These are phyloP conservation scores for Percopsis omiscomaycus DNA, from an alignment of 2,797 vertebrate genomes.

Conservation along the genomic window DNA sequence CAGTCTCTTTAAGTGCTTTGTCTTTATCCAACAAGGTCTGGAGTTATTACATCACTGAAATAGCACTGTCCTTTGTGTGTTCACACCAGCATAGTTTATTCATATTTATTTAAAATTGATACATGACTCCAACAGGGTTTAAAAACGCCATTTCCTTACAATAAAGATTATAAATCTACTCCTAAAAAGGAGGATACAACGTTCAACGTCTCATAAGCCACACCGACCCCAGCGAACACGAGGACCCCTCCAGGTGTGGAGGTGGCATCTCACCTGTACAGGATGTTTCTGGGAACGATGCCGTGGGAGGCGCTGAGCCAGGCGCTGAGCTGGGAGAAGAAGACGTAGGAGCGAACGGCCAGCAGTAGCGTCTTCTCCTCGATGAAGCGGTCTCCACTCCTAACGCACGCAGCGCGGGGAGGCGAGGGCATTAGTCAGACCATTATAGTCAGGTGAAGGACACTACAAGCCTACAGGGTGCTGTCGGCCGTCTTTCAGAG, in stretches of 20 bases:
- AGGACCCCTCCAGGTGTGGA: not conserved
- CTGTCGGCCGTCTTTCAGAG: conserved; percentile 14
- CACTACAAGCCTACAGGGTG: conserved; percentile 39
- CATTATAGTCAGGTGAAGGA: conserved; percentile 60
- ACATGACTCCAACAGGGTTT: too few relatives aligned
- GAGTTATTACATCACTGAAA: too few relatives aligned
- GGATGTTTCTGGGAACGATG: conserved; percentile 96
- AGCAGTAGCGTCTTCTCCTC: conserved; percentile 96
- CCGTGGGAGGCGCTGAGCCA: conserved; percentile 99
- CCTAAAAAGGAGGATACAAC: too few relatives aligned
- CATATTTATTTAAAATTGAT: too few relatives aligned
- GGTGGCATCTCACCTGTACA: conserved; percentile 86
- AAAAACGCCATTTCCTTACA: too few relatives aligned
- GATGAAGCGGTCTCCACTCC: conserved; percentile 94
- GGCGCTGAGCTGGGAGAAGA: conserved; percentile 98
- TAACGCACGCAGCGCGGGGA: conserved; percentile 60
- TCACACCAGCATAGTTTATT: too few relatives aligned
- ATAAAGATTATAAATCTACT: too few relatives aligned
- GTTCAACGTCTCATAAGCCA: too few relatives aligned
- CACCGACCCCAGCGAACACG: not conserved
- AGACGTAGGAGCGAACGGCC: conserved; percentile 96
- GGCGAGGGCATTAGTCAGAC: conserved; percentile 54
- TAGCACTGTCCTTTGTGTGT: too few relatives aligned
- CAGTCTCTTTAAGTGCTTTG: too few relatives aligned
- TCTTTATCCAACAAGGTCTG: too few relatives aligned